Evolutionary conservation across 2,113 vertebrate genomes (phyloP).

Genomic region (Crotophaga sulcirostris): DNA sequence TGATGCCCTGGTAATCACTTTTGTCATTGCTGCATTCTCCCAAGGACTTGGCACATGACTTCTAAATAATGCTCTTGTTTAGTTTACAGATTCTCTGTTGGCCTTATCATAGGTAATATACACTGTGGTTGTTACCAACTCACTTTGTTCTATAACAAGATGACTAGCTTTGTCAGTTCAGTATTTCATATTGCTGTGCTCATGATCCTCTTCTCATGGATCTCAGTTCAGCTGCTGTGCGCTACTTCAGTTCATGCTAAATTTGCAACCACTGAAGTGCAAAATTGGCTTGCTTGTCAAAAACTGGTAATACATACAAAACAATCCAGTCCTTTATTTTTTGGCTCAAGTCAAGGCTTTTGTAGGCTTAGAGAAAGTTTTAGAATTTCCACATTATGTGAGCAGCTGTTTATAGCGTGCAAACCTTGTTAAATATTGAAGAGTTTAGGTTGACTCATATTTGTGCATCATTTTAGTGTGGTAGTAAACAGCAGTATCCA

Average conservation of each 20-base stretch:
- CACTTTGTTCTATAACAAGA: slow-evolving; percentile 51
- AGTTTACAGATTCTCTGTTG: slow-evolving; percentile 15
- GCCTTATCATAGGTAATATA: not conserved
- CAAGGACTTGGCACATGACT: not conserved
- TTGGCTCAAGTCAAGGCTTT: slow-evolving; percentile 59
- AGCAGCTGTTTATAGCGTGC: slow-evolving; percentile 63
- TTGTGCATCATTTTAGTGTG: not conserved
- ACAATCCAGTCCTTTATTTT: slow-evolving; percentile 63
- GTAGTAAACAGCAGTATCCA: slow-evolving; percentile 12
- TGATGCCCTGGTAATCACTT: not conserved
- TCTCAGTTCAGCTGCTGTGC: slow-evolving; percentile 57
- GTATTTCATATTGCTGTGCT: slow-evolving; percentile 58
- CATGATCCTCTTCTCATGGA: slow-evolving; percentile 62
- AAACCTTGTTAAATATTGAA: slow-evolving; percentile 62
- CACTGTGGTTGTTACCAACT: not conserved
- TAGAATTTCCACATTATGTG: slow-evolving; percentile 40
- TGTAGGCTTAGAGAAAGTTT: slow-evolving; percentile 59
- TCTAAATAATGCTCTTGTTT: slow-evolving; percentile 5
- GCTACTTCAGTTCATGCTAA: slow-evolving; percentile 69
- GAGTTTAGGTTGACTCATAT: slow-evolving; percentile 1
- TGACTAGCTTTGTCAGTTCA: slow-evolving; percentile 56
- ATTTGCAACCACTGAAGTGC: slow-evolving; percentile 76
- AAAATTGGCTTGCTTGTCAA: slow-evolving; percentile 75
- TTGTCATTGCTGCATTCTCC: not conserved
- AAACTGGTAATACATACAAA: slow-evolving; percentile 72